Conservation (phyloP, 2,113 vertebrate species). For the Fregata magnificens region DNA sequence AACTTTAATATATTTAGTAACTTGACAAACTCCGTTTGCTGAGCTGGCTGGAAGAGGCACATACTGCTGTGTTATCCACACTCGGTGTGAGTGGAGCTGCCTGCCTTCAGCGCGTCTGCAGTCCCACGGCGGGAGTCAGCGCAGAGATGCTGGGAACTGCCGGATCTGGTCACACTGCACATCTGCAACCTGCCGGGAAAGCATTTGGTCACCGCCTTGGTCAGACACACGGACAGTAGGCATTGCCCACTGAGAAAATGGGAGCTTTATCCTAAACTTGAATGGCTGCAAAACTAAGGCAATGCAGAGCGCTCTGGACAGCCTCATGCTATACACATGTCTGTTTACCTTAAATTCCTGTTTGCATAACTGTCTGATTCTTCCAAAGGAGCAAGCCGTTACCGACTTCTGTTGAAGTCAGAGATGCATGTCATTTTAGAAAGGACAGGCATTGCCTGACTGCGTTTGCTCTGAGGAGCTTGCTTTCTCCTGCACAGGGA, state of each 20-base stretch:
- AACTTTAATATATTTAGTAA: background rate
- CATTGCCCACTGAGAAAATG: background rate
- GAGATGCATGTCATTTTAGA: background rate
- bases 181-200: background rate
- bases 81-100: background rate
- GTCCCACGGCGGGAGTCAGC: rapidly evolving
- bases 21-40: background rate
- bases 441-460: background rate
- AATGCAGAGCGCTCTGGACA: background rate
- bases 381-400: background rate
- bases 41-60: background rate
- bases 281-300: background rate
- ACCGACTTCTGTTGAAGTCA: background rate
- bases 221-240: rapidly evolving
- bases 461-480: background rate
- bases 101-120: background rate
- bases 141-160: background rate
- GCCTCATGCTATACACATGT: rapidly evolving
- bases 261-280: background rate
- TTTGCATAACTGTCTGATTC: background rate
- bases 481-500: background rate
- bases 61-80: rapidly evolving
- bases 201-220: background rate
- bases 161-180: rapidly evolving
- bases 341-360: background rate